Evolutionary conservation across 1,140 invertebrate genomes (phyloP), one percentile per base, ranked within the genome.

Genomic region (Parapsyche elsis): DNA sequence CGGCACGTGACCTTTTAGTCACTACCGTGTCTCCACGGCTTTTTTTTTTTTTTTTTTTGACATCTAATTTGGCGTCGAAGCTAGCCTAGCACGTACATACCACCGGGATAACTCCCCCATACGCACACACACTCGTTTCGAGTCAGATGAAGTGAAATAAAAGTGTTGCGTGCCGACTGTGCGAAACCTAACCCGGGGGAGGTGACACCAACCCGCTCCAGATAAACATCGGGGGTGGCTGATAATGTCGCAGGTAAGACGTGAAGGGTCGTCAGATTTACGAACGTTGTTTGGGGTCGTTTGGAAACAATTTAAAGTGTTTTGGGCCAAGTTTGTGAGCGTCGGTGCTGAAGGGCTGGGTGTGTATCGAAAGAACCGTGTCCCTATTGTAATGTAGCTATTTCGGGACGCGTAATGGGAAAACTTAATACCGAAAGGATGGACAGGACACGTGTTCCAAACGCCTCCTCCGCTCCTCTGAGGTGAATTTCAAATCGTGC

Each of bases 11-110:
- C 75, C 75, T 77, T 77, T 77, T 64, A 64, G 38, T 30, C 49
- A 61, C 59, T 21, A 24, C 59, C 9, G 16, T 61, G 16, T 24
- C 9, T 24, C n/a, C 2, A 24, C 59, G 59, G 7, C 2, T 21
- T 61, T 10, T 67, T 21, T n/a, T 5, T 64, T 12, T 5, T 5
- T 23, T 38, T 26, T 77, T 64, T 64, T 64, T 77, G 75, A 77
- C 75, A 77, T 77, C 75, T 77, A 77, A 77, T 77, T 77, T 77
- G 59, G 45, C 46, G 53, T 64, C 75, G 19, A n/a, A 2, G 57
- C 57, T 24, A 24, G 4, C 5, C 26, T 26, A 30, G 53, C 57
- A 77, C 74, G 75, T 64, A 26, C 75, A 19, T 59, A 61, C 23
- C 1, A n/a, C 45, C 19, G 19, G 21, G n/a, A 24, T 57, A 59